Base-by-base conservation (phyloP, 2,113 vertebrate genomes). In the Phaethornis superciliosus region DNA sequence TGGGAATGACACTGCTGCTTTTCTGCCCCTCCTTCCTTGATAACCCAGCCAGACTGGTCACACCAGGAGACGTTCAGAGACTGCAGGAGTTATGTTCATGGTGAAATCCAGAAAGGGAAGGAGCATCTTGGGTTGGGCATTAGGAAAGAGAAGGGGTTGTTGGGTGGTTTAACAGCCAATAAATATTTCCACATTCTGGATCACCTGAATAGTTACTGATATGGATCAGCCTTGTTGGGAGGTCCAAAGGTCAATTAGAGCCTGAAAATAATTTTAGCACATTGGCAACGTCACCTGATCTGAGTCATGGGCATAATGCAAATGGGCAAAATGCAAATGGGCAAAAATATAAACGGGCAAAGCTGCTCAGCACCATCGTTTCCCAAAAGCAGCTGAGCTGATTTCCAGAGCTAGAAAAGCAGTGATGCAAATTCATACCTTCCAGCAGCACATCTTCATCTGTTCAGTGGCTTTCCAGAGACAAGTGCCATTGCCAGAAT, bases 211-310 rank as follows among this genome's bases (percentile, higher is more conserved):
- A 44, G 19, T 26, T 54, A 15, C 33, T 77, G 85, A 74, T 9
- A 2, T n/a, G 32, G 46, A 85, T 33, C 55, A 74, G 64, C 51
- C 54, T 69, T 65, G 16, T 11, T 15, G 6, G 54, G 83, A 85
- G 18, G 65, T 49, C 30, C 85, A 80, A 91, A 46, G 93, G 72
- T 85, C 94, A 86, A 6, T 46, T 70, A 60, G 32, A 33, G n/a
- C 70, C 33, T 88, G 74, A 79, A 87, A 92, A 89, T 70, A 72
- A 80, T 82, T 78, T 85, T 81, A 89, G 55, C 23, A 44, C 75
- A 13, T 37, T 82, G 84, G 81, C 67, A 74, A 32, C 0, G 0
- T 85, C 84, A 72, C 56, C 65, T 90, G 80, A 59, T 56, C 49
- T 88, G 75, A 94, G 59, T 74, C 71, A 93, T 10, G 52, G 49